These are phyloP conservation scores for Eospalax fontanierii DNA, from an alignment of 2,797 vertebrate genomes.

Conservation along the genomic window DNA sequence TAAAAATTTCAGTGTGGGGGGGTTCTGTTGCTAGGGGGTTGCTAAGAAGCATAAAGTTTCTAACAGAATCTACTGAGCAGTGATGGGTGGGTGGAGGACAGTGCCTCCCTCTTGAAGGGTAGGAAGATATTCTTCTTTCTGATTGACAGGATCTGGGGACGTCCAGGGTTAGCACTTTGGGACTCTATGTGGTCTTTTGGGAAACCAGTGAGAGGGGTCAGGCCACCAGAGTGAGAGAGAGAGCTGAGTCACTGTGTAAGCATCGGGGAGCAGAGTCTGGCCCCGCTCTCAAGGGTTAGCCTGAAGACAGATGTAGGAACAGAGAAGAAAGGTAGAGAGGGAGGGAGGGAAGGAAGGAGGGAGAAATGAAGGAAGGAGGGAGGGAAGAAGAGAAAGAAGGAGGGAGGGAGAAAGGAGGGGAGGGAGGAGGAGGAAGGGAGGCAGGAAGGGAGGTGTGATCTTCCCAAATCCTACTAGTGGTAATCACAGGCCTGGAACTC, in stretches of 20 bases:
- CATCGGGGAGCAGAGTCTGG: accelerated
- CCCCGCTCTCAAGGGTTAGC: accelerated
- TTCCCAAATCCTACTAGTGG: neutral
- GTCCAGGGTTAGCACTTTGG: neutral
- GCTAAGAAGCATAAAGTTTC: constrained; percentile 42
- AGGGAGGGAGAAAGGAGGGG: too few species aligned
- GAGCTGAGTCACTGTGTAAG: accelerated
- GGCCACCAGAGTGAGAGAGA: neutral
- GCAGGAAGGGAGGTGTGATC: neutral
- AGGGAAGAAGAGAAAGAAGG: too few species aligned
- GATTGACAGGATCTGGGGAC: neutral
- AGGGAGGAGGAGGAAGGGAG: too few species aligned
- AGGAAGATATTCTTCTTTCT: neutral
- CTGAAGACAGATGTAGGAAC: too few species aligned
- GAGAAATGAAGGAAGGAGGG: too few species aligned
- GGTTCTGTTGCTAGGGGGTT: constrained; percentile 70
- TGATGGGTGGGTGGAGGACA: neutral
- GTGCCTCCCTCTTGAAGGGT: accelerated
- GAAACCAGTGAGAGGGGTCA: neutral
- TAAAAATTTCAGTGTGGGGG: constrained; percentile 56
- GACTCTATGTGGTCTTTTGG: neutral
- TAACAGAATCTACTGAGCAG: neutral
- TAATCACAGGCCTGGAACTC: neutral
- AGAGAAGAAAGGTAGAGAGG: too few species aligned
- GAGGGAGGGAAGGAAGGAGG: too few species aligned